Percentiles rank a stretch among this genome's conserved stretches.
Evolutionary conservation across 2,113 vertebrate genomes (phyloP).

Genomic region (Rhabdornis inornatus): DNA sequence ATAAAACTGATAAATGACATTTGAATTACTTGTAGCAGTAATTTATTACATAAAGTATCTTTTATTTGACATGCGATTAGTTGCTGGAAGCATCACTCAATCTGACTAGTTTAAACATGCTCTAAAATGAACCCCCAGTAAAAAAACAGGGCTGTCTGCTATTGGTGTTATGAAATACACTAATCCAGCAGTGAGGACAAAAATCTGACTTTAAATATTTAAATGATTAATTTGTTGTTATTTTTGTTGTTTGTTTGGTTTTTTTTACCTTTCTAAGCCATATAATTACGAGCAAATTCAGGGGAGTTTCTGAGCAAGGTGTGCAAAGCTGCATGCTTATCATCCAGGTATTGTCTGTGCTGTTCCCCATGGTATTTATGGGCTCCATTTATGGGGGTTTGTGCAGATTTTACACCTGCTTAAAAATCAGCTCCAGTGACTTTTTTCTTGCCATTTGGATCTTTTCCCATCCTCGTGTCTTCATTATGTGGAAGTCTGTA

Average conservation of each 20-base stretch:
- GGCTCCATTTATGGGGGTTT: background rate
- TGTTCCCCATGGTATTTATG: constrained; percentile 19
- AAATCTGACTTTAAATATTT: constrained; percentile 79
- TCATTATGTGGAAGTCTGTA: background rate
- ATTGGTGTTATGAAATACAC: constrained; percentile 74
- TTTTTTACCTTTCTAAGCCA: constrained; percentile 70
- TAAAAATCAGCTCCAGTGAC: background rate
- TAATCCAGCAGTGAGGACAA: constrained; percentile 68
- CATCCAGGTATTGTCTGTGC: constrained; percentile 16
- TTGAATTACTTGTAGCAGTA: constrained; percentile 86
- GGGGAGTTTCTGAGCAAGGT: constrained; percentile 73
- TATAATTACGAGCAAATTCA: constrained; percentile 71
- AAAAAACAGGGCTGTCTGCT: constrained; percentile 72
- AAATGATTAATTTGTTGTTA: constrained; percentile 71
- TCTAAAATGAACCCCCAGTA: constrained; percentile 77
- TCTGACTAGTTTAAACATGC: constrained; percentile 84
- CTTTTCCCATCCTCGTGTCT: background rate
- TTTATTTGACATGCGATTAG: constrained; percentile 89
- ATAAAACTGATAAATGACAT: constrained; percentile 90
- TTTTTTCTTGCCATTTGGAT: background rate
- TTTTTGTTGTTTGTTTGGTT: background rate
- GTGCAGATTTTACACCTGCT: background rate
- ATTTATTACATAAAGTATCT: constrained; percentile 90
- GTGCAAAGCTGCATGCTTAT: constrained; percentile 47
- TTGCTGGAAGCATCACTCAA: constrained; percentile 85